phyloP scores from a whole-genome alignment of 2,797 vertebrate species.

The Catostomus latipinnis region DNA sequence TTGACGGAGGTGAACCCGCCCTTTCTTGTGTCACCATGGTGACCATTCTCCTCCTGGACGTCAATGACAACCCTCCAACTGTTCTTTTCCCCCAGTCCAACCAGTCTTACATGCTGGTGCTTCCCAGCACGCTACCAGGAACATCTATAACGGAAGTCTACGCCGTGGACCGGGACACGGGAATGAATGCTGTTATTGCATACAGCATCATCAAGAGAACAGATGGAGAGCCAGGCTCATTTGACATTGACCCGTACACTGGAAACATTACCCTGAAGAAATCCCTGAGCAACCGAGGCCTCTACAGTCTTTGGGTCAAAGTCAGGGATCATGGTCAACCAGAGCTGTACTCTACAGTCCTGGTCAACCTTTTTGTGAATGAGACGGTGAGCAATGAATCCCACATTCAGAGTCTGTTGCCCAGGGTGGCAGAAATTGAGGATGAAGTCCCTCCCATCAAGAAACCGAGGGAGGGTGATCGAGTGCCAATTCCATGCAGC shows the following conservation, averaged over 20 bases:
- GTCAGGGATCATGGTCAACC: conserved; percentile 97
- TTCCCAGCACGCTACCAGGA: conserved; percentile 91
- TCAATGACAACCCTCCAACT: conserved; percentile 96
- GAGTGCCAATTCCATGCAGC: conserved; percentile 72
- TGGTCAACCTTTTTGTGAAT: conserved; percentile 98
- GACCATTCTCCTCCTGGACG: conserved; percentile 93
- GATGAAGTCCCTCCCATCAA: conserved; percentile 80
- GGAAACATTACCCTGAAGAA: conserved; percentile 97
- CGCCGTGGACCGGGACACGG: conserved; percentile 95
- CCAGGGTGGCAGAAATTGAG: conserved; percentile 87
- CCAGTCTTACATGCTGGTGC: conserved; percentile 93
- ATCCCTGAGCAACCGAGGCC: conserved; percentile 89
- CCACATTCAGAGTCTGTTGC: conserved; percentile 92
- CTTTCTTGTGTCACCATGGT: conserved; percentile 93
- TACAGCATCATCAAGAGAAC: conserved; percentile 96
- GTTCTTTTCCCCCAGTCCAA: conserved; percentile 98
- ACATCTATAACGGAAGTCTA: conserved; percentile 97
- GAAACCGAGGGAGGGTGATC: conserved; percentile 27
- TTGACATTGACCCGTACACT: conserved; percentile 93
- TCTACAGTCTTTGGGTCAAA: conserved; percentile 95
- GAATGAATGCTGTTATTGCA: conserved; percentile 98
- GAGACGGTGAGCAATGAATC: conserved; percentile 97
- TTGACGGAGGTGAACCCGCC: conserved; percentile 90
- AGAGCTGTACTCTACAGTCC: conserved; percentile 90
- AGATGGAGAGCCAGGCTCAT: conserved; percentile 90